phyloP scores from a whole-genome alignment of 2,113 vertebrate species.

The Mus musculus region GRCm39 chr8:50681001-50681500 shows the following conservation, averaged over 20 bases:
- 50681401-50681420: slow-evolving; percentile 32
- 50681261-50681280: slow-evolving; percentile 63
- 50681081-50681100: slow-evolving; percentile 52
- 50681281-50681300: slow-evolving; percentile 76
- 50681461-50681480: not conserved
- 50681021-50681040: not conserved
- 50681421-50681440: slow-evolving; percentile 43
- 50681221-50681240: slow-evolving; percentile 60
- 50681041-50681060: not conserved
- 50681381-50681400: slow-evolving; percentile 70
- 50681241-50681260: slow-evolving; percentile 71
- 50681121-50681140: slow-evolving; percentile 5
- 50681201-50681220: slow-evolving; percentile 64
- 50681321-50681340: slow-evolving; percentile 71
- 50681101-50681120: slow-evolving; percentile 57
- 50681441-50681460: not conserved
- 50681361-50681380: slow-evolving; percentile 73
- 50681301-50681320: slow-evolving; percentile 80
- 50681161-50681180: slow-evolving; percentile 74
- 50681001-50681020: not conserved
- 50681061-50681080: slow-evolving; percentile 12
- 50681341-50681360: slow-evolving; percentile 79
- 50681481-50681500: not conserved
- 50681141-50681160: slow-evolving; percentile 56
- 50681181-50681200: slow-evolving; percentile 73